Evolutionary conservation across 2,888 invertebrate genomes (phyloP).

Genomic region (Drosophila neoperkinsi): DNA sequence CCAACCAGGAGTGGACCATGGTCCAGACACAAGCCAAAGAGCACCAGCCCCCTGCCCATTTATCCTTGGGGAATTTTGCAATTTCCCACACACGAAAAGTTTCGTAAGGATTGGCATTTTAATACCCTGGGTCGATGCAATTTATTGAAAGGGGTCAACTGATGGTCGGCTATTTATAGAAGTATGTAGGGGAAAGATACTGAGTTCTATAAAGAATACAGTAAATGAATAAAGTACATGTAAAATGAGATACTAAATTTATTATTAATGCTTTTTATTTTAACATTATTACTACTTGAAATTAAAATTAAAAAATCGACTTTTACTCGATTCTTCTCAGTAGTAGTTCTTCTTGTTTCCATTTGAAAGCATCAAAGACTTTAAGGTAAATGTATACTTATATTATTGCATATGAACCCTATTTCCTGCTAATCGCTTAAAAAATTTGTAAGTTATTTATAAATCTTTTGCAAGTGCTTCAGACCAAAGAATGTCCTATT

Average conservation of each 20-base stretch:
- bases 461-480: neutral
- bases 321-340: neutral
- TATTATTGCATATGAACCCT: neutral
- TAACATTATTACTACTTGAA: neutral
- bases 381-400: neutral
- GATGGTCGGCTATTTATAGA: neutral
- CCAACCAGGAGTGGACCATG: neutral
- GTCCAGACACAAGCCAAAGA: neutral
- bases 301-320: neutral
- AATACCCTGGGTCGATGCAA: slow-evolving; percentile 6
- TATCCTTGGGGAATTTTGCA: slow-evolving; percentile 34
- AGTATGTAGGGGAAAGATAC: neutral
- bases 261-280: neutral
- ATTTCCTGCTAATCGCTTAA: neutral
- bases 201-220: neutral
- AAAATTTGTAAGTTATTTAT: rapidly evolving
- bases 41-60: slow-evolving; percentile 20
- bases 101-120: slow-evolving; percentile 34
- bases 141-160: neutral
- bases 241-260: neutral
- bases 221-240: rapidly evolving
- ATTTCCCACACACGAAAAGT: slow-evolving; percentile 25
- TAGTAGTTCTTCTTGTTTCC: neutral
- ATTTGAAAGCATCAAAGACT: neutral
- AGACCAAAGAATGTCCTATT: neutral